These are phyloP conservation scores for Acanthopagrus latus DNA, from an alignment of 2,797 vertebrate species.

Conservation along the genomic window DNA sequence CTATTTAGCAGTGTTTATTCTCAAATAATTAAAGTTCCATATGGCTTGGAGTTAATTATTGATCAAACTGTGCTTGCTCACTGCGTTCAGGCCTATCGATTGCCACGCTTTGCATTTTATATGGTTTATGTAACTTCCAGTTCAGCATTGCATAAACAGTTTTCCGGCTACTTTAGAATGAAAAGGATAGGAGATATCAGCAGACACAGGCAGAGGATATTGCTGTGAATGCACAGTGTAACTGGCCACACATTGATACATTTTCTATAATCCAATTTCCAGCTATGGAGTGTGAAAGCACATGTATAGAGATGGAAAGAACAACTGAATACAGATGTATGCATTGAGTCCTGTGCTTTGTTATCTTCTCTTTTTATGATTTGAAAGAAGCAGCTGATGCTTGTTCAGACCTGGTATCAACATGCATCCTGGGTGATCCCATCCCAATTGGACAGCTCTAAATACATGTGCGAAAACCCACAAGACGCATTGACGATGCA, in stretches of 20 bases:
- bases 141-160: slow-evolving; percentile 62
- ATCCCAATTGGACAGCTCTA: too few relatives aligned
- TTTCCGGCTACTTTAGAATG: slow-evolving; percentile 46
- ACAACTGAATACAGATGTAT: slow-evolving; percentile 25
- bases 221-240: slow-evolving; percentile 41
- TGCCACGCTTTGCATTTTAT: slow-evolving; percentile 64
- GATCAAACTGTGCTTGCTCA: slow-evolving; percentile 64
- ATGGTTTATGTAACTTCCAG: slow-evolving; percentile 55
- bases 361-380: background rate
- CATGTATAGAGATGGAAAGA: slow-evolving; percentile 4
- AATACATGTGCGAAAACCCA: too few relatives aligned
- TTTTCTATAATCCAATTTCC: slow-evolving; percentile 45
- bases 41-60: slow-evolving; percentile 76
- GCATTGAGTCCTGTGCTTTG: background rate
- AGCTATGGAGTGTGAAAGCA: slow-evolving; percentile 21
- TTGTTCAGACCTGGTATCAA: too few relatives aligned
- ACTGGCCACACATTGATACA: slow-evolving; percentile 26
- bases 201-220: slow-evolving; percentile 37
- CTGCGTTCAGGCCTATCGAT: slow-evolving; percentile 62
- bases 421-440: too few relatives aligned
- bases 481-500: too few relatives aligned
- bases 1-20: slow-evolving; percentile 75
- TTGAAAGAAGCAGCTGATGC: background rate
- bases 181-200: slow-evolving; percentile 32
- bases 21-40: slow-evolving; percentile 76